Evolutionary conservation across 2,797 vertebrate genomes (phyloP).

Genomic region (Enteromius anoplus): DNA sequence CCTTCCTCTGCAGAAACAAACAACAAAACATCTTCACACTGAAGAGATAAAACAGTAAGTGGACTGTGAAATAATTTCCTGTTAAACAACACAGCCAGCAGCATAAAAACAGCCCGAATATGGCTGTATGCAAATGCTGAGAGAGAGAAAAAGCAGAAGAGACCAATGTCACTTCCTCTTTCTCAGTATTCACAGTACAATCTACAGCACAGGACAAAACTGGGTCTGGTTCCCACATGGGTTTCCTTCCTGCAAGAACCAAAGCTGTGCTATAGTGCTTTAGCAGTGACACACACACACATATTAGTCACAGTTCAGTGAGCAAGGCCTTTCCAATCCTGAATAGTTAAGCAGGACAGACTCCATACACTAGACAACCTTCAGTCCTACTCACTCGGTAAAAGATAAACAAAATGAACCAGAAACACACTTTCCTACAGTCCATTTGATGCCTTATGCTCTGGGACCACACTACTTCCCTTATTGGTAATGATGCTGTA

Average conservation of each 20-base stretch:
- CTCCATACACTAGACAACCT: conserved; percentile 4
- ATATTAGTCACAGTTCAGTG: conserved; percentile 13
- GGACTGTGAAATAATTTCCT: conserved; percentile 38
- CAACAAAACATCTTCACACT: conserved; percentile 5
- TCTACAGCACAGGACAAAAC: conserved; percentile 27
- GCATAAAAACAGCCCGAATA: neutral
- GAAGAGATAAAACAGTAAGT: neutral
- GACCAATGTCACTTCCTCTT: conserved; percentile 62
- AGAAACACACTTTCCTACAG: conserved; percentile 1
- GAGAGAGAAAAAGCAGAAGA: conserved; percentile 27
- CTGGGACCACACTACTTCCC: neutral
- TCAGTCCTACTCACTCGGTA: neutral
- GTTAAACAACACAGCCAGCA: conserved; percentile 6
- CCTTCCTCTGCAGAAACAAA: neutral
- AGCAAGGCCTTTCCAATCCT: conserved; percentile 39
- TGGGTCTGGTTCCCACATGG: conserved; percentile 62
- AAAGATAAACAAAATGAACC: conserved; percentile 2
- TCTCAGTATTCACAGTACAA: conserved; percentile 52
- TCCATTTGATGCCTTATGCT: neutral
- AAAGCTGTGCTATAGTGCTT: conserved; percentile 22
- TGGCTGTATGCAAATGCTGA: conserved; percentile 32
- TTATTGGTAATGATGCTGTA: neutral
- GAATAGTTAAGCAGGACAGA: conserved; percentile 38
- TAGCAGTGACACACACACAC: conserved; percentile 40
- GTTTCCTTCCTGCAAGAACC: conserved; percentile 63